These are phyloP conservation scores for Aurelia aurita complex sp. Pacific DNA, from an alignment of 30 jellyfish, hydroid and myxozoan genomes.

Conservation along the genomic window DNA sequence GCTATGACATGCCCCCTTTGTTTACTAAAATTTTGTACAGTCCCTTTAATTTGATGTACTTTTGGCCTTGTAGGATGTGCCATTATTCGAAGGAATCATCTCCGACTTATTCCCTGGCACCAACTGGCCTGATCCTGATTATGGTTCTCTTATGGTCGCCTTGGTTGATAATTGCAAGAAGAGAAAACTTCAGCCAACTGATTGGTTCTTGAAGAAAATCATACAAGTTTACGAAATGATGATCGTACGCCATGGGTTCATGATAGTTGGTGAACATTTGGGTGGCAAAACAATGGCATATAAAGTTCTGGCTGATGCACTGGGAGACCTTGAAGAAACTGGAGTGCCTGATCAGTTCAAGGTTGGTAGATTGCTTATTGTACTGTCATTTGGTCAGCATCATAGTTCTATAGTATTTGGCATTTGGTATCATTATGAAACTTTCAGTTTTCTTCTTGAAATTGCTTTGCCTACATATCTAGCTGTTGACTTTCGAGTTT, in stretches of 20 bases:
- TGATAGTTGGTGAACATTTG: conserved; percentile 98
- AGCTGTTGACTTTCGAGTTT: too few relatives aligned
- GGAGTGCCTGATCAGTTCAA: conserved; percentile 82
- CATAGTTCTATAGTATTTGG: too few relatives aligned
- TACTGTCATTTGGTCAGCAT: too few relatives aligned
- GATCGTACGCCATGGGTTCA: conserved; percentile 96
- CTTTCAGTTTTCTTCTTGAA: too few relatives aligned
- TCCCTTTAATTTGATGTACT: too few relatives aligned
- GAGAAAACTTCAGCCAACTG: conserved; percentile 83
- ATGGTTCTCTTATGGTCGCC: conserved; percentile 92
- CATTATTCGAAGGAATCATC: conserved; percentile 93
- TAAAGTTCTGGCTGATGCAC: conserved; percentile 88
- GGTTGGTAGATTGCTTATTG: conserved; percentile 23
- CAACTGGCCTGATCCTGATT: conserved; percentile 92
- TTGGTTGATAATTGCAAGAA: conserved; percentile 75
- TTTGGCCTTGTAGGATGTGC: conserved; percentile 80
- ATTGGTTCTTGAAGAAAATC: conserved; percentile 88
- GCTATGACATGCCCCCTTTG: too few relatives aligned
- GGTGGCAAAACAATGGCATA: conserved; percentile 98
- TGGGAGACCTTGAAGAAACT: conserved; percentile 80
- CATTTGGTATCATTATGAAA: too few relatives aligned
- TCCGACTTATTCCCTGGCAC: conserved; percentile 98
- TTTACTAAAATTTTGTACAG: too few relatives aligned
- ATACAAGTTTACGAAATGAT: conserved; percentile 95
- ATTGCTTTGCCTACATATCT: too few relatives aligned